These are phyloP conservation scores for Lepus townsendii DNA, from an alignment of 2,797 vertebrate species.

Conservation along the genomic window DNA sequence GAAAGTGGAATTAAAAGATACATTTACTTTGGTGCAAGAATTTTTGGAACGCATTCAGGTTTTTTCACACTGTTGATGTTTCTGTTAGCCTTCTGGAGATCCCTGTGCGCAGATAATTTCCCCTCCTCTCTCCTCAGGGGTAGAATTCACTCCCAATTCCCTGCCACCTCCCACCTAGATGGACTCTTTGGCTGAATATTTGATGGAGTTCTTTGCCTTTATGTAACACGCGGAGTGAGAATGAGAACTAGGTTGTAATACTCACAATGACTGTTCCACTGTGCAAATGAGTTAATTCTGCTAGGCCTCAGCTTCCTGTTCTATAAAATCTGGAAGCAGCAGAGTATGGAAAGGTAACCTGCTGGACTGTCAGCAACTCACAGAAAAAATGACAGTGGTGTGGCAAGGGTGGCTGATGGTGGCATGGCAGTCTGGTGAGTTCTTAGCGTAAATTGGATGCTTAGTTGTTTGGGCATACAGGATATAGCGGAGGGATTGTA, in stretches of 20 bases:
- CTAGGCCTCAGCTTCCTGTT: not conserved
- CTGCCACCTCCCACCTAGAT: not conserved
- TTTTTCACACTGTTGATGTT: too few relatives aligned
- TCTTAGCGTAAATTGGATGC: conserved; percentile 20
- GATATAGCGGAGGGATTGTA: not conserved
- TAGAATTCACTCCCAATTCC: not conserved
- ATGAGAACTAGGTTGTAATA: not conserved
- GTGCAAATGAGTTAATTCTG: conserved; percentile 38
- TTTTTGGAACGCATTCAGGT: too few relatives aligned
- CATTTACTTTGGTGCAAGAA: too few relatives aligned
- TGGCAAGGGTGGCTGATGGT: not conserved
- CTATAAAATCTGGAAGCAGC: conserved; percentile 27
- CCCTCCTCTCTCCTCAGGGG: not conserved
- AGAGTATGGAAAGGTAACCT: conserved; percentile 30
- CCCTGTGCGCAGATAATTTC: not conserved
- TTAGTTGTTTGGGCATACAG: conserved; percentile 14
- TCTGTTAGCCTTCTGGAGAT: too few relatives aligned
- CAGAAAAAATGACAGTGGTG: not conserved
- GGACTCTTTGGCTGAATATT: conserved; percentile 23
- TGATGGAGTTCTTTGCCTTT: not conserved
- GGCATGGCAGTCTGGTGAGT: not conserved
- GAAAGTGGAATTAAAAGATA: too few relatives aligned
- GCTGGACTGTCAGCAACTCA: not conserved
- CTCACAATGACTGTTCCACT: not conserved
- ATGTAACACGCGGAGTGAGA: conserved; percentile 41